Evolutionary conservation across 2,113 vertebrate genomes (phyloP), one percentile per base, ranked within the genome.

Genomic region (Montifringilla adamsi): DNA sequence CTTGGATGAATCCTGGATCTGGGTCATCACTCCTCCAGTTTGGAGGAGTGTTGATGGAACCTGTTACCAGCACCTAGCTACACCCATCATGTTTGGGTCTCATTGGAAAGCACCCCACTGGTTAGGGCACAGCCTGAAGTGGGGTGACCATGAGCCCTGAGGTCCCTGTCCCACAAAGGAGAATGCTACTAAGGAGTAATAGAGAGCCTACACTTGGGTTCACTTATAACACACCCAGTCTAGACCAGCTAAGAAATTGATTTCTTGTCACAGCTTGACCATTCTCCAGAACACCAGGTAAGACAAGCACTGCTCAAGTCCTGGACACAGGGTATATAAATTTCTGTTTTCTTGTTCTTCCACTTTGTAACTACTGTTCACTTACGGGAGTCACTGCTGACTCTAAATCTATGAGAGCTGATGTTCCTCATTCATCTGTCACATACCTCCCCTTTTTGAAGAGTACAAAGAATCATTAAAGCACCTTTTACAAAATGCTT

Each of bases 401-500:
- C 64, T 82, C 84, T 84, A 67, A 60, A 84, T 56, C 75, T 46
- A 20, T 31, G 39, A 77, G 7, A 90, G 37, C 44, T 0, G 0
- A 81, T 56, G 43, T 63, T 87, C 72, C 72, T 95, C 53, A 17
- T 66, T 73, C 41, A 56, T 75, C 53, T 73, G 56, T 52, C 85
- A 73, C 52, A 69, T 30, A 76, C 11, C 22, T 89, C 43, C 46
- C 22, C 47, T 50, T 95, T 94, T 43, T 76, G 68, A 89, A 94
- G 58, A 47, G 43, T 52, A 83, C 2, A 3, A 91, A 88, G 44
- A 82, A 73, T 50, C 67, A 82, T 52, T 83, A 76, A 69, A 93
- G 49, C 67, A 89, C 91, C 81, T 92, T 95, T 95, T 93, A 93
- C 84, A 95, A 94, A 97, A 97, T 33, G 47, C 20, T 96, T 92